A percentile compares a stretch with the other conserved stretches of the same genome.
These are phyloP conservation scores for Noctuana brunneofusca DNA, from an alignment of 2,888 invertebrate genomes.

Conservation along the genomic window DNA sequence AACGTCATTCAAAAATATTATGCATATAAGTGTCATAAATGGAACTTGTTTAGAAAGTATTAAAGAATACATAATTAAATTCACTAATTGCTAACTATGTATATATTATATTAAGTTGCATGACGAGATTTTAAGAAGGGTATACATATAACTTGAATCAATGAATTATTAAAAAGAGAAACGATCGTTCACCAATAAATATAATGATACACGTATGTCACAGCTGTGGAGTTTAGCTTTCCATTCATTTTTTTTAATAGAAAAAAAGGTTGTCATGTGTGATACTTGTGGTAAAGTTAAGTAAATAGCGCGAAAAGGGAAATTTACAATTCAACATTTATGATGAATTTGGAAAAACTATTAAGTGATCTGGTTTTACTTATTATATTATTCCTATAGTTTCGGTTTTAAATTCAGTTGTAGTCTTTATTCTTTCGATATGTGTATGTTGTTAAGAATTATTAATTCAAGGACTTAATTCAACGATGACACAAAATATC, in stretches of 20 bases:
- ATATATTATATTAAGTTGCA: conserved; percentile 33
- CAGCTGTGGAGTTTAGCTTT: conserved; percentile 28
- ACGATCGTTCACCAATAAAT: conserved; percentile 38
- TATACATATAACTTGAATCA: conserved; percentile 39
- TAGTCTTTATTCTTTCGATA: no score
- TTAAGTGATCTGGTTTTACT: no score
- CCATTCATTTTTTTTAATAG: conserved; percentile 21
- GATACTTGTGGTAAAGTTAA: neutral
- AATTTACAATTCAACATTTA: no score
- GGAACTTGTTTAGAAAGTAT: conserved; percentile 39
- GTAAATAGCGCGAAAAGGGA: neutral
- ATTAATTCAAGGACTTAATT: no score
- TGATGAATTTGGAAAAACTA: no score
- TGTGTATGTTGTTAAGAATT: no score
- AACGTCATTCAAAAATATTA: conserved; percentile 1
- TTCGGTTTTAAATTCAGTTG: no score
- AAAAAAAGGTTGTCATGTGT: conserved; percentile 13
- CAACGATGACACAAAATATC: no score
- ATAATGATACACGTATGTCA: conserved; percentile 10
- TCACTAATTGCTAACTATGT: conserved; percentile 37
- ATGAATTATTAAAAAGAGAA: conserved; percentile 64
- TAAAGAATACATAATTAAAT: conserved; percentile 35
- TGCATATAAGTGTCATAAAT: conserved; percentile 29
- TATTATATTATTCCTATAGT: no score
- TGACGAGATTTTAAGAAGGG: conserved; percentile 40